phyloP scores from a whole-genome alignment of 2,888 invertebrate genomes.

The Andrena camellia region DNA sequence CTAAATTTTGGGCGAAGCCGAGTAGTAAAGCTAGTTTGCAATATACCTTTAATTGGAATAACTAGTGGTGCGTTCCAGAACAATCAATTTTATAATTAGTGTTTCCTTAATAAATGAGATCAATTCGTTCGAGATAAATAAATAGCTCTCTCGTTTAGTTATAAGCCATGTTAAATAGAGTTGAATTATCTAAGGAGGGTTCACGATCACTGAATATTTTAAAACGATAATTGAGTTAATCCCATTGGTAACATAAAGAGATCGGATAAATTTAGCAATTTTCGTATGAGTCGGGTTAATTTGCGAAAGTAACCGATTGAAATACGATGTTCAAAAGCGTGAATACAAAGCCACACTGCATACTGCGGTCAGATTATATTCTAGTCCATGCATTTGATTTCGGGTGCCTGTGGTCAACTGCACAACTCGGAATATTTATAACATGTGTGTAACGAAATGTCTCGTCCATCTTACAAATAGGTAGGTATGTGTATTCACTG shows the following conservation, averaged over 20 bases:
- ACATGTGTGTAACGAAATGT: slow-evolving; percentile 5
- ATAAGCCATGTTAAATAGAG: too few species aligned
- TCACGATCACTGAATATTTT: slow-evolving; percentile 7
- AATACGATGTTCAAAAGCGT: slow-evolving; percentile 7
- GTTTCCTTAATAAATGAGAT: too few species aligned
- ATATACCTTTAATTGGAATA: too few species aligned
- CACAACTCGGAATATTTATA: slow-evolving; percentile 25
- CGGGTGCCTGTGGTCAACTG: neutral
- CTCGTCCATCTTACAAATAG: neutral
- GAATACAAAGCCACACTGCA: slow-evolving; percentile 4
- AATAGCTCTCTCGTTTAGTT: neutral
- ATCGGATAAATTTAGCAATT: neutral
- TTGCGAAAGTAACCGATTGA: slow-evolving; percentile 17
- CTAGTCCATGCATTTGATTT: slow-evolving; percentile 27
- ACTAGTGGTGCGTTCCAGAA: too few species aligned
- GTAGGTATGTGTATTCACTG: neutral
- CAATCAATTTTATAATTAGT: too few species aligned
- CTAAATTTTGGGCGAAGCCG: too few species aligned
- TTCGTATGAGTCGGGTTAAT: slow-evolving; percentile 14
- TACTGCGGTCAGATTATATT: slow-evolving; percentile 5
- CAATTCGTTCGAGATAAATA: neutral
- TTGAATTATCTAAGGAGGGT: neutral
- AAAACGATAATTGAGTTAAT: neutral
- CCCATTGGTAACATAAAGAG: neutral
- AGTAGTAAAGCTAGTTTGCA: too few species aligned